phyloP scores from a whole-genome alignment of 2,113 vertebrate species.

The Chiloscyllium plagiosum region DNA sequence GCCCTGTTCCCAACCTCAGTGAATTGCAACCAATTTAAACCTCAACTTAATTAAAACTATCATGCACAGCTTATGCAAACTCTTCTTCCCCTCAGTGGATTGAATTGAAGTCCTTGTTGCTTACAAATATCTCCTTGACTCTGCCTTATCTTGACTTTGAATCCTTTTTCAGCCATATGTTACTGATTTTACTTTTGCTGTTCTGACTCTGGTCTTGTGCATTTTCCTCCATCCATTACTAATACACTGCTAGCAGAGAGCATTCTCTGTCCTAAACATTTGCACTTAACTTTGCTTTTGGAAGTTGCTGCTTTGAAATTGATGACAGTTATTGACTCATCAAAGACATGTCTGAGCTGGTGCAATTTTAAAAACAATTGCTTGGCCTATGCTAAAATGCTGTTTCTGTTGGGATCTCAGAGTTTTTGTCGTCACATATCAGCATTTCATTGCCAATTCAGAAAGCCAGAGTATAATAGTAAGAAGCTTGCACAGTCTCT shows the following conservation, averaged over 20 bases:
- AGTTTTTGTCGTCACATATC: background rate
- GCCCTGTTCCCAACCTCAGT: background rate
- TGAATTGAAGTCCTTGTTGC: background rate
- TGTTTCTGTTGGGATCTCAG: background rate
- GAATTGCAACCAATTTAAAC: background rate
- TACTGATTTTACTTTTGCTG: background rate
- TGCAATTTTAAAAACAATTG: background rate
- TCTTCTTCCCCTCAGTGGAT: background rate
- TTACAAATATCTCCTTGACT: background rate
- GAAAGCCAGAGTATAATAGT: background rate
- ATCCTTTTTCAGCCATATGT: background rate
- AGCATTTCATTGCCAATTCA: background rate
- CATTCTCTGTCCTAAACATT: background rate
- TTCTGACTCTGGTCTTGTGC: background rate
- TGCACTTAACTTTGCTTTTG: background rate
- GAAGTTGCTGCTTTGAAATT: background rate
- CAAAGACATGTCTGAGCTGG: background rate
- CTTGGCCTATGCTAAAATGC: background rate
- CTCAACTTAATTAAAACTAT: background rate
- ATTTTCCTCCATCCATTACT: background rate
- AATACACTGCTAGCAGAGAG: background rate
- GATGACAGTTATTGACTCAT: background rate
- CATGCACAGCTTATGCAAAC: background rate
- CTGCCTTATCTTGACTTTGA: background rate
- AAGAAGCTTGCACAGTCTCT: background rate